phyloP scores from a whole-genome alignment of 2,113 vertebrate genomes.

The Myotis lucifugus region DNA sequence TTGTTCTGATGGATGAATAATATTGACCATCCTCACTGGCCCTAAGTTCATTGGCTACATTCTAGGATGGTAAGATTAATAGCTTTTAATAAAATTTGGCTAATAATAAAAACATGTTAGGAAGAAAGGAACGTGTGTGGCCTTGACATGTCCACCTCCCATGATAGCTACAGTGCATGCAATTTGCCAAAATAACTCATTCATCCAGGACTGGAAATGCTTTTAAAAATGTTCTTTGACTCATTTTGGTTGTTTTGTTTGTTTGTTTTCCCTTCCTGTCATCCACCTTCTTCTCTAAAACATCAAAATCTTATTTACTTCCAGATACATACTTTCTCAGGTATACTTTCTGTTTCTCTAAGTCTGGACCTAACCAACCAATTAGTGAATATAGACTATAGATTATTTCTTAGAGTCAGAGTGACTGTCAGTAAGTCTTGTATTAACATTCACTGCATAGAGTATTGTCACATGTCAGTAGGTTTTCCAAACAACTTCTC shows the following conservation, averaged over 20 bases:
- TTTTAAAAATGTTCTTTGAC: not conserved
- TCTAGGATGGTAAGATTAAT: not conserved
- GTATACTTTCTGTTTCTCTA: not conserved
- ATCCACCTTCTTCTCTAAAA: not conserved
- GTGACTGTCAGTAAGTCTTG: not conserved
- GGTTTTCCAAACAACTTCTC: not conserved
- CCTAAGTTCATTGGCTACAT: not conserved
- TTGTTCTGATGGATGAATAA: not conserved
- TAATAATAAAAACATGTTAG: not conserved
- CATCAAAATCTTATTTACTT: constrained; percentile 3
- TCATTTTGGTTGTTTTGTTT: not conserved
- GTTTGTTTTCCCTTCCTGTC: not conserved
- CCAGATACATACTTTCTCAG: not conserved
- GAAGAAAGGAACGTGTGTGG: not conserved
- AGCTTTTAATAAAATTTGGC: constrained; percentile 5
- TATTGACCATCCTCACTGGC: not conserved
- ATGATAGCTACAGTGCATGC: not conserved
- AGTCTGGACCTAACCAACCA: not conserved
- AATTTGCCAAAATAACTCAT: constrained; percentile 8
- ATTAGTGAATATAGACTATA: not conserved
- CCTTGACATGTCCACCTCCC: not conserved
- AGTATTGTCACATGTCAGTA: not conserved
- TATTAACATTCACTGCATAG: not conserved
- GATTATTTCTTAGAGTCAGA: not conserved
- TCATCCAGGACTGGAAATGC: not conserved